Evolutionary conservation across 2,888 invertebrate species (phyloP), one percentile per base, ranked within the genome.

Genomic region (Philhelius pedissequus): DNA sequence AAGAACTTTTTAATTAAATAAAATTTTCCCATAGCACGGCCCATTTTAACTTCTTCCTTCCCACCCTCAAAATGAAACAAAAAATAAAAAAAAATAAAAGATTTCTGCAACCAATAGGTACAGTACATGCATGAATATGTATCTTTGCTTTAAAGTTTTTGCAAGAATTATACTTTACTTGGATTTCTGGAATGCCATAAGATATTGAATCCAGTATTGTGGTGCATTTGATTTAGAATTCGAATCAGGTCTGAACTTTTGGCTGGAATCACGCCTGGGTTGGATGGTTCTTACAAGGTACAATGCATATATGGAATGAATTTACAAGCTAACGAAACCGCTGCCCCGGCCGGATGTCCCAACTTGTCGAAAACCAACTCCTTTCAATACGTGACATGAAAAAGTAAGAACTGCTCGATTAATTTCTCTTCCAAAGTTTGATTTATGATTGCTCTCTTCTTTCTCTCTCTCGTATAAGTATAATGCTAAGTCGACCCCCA

Each of bases 1-100:
- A 62, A 20, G 58, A 75, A 45, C 48, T 75, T 80, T 75, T 80
- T 75, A 74, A 80, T 80, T 80, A 80, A 80, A 80, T 80, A 80
- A 75, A 62, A 64, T 80, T 62, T 25, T 27, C 35, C 7, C 15
- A 60, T 35, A 60, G 27, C 43, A 18, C 8, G 9, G 20, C 48
- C 35, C 48, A 48, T 48, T 20, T 48, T 64, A 22, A 48, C 32
- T 48, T 22, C 5, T 22, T 5, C 48, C 0, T 22, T 45, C 22
- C 6, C 2, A 48, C 11, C 5, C 9, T 45, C 0, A 22, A 5
- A 20, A 5, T n/a, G n/a, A n/a, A n/a, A n/a, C n/a, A n/a, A 20
- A 1, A 22, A 25, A 22, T n/a, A n/a, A 8, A 25, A 38, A n/a
- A 38, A 38, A 2, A 38, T 3, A 48, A 48, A 48, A 48, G 45